Evolutionary conservation across 2,797 vertebrate genomes (phyloP).

Genomic region (Gymnothorax reevesii): DNA sequence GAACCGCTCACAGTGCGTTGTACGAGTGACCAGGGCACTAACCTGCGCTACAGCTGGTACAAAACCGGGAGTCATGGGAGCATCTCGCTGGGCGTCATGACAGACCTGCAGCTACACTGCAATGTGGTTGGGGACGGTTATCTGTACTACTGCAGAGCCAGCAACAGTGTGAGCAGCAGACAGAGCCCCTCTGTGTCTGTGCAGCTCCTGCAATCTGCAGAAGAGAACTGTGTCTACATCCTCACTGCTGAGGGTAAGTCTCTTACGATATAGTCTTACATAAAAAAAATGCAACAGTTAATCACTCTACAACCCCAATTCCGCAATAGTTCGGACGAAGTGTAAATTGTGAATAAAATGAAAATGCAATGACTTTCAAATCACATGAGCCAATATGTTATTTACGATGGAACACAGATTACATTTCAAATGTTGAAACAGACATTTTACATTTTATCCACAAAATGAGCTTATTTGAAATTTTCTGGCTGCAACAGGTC

Average conservation of each 20-base stretch:
- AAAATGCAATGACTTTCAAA: no score
- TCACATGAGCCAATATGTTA: no score
- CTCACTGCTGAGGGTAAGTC: slow-evolving; percentile 59
- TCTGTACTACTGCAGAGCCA: slow-evolving; percentile 59
- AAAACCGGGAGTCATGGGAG: slow-evolving; percentile 30
- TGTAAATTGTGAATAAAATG: no score
- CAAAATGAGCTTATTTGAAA: no score
- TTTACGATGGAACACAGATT: no score
- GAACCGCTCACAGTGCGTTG: slow-evolving; percentile 60
- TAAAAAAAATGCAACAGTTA: no score
- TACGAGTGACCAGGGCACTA: slow-evolving; percentile 49
- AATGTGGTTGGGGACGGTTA: slow-evolving; percentile 34
- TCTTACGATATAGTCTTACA: neutral
- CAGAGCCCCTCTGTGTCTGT: slow-evolving; percentile 57
- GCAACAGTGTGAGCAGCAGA: slow-evolving; percentile 59
- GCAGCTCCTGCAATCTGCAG: slow-evolving; percentile 50
- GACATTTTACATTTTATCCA: no score
- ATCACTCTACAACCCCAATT: no score
- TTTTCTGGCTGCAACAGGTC: no score
- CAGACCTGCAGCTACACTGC: slow-evolving; percentile 63
- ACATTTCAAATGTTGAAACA: no score
- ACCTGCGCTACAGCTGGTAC: slow-evolving; percentile 64
- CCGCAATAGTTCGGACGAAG: no score
- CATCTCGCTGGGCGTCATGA: slow-evolving; percentile 29
- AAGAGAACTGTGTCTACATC: slow-evolving; percentile 60